Percentiles rank a stretch among this genome's conserved stretches.
Conservation (phyloP, 2,888 invertebrate species). For the Gortyna flavago region DNA sequence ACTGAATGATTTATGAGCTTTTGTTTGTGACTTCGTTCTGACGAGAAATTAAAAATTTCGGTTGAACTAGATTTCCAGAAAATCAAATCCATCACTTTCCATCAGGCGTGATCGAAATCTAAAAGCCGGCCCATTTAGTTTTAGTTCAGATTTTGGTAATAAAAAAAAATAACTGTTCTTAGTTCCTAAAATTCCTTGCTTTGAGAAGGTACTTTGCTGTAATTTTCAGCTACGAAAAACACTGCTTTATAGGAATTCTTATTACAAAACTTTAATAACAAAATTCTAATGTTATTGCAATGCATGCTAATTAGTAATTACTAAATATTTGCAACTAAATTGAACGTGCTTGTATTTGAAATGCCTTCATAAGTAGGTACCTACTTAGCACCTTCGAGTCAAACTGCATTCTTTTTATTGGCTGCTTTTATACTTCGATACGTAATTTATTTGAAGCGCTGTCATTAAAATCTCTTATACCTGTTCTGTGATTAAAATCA, state of each 20-base stretch:
- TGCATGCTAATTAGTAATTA: slow-evolving; percentile 13
- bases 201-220: background rate
- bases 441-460: too few species aligned
- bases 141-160: too few species aligned
- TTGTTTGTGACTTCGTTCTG: too few species aligned
- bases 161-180: too few species aligned
- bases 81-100: background rate
- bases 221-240: too few species aligned
- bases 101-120: too few species aligned
- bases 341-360: background rate
- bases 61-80: background rate
- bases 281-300: background rate
- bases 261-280: background rate
- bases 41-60: background rate
- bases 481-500: too few species aligned
- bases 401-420: background rate
- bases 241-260: background rate
- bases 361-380: background rate
- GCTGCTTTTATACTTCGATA: background rate
- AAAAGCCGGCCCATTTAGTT: too few species aligned
- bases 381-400: background rate
- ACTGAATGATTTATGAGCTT: background rate
- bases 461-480: too few species aligned
- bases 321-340: background rate
- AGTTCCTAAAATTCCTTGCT: background rate